Evolutionary conservation across 2,888 invertebrate species (phyloP).

Genomic region (Drosophila fungiperda): DNA sequence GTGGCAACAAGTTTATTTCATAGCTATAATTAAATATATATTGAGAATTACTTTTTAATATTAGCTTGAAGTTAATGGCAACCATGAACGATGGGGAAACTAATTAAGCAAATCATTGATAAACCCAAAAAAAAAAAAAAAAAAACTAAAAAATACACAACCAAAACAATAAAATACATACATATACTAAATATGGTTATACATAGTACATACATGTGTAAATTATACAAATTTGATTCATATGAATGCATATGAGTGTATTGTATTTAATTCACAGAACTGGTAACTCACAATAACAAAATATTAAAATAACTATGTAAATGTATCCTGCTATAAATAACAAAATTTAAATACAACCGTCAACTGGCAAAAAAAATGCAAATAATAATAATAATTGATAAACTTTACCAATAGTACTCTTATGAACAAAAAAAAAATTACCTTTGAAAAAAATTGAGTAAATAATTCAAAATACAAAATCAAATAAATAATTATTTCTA

Average conservation of each 20-base stretch:
- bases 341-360: slow-evolving; percentile 67
- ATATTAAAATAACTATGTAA: slow-evolving; percentile 48
- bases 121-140: slow-evolving; percentile 29
- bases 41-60: slow-evolving; percentile 78
- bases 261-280: slow-evolving; percentile 74
- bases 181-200: slow-evolving; percentile 34
- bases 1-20: slow-evolving; percentile 66
- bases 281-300: slow-evolving; percentile 67
- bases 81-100: slow-evolving; percentile 37
- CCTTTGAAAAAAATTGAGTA: slow-evolving; percentile 21
- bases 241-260: slow-evolving; percentile 43
- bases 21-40: slow-evolving; percentile 73
- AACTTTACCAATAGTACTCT: slow-evolving; percentile 54
- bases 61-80: slow-evolving; percentile 66
- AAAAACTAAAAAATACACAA: slow-evolving; percentile 37
- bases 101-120: slow-evolving; percentile 43
- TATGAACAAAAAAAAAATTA: slow-evolving; percentile 26
- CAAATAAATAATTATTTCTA: slow-evolving; percentile 26
- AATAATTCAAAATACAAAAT: slow-evolving; percentile 7
- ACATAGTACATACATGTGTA: slow-evolving; percentile 48
- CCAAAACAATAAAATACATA: slow-evolving; percentile 44
- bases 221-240: slow-evolving; percentile 52
- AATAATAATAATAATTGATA: slow-evolving; percentile 16
- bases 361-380: slow-evolving; percentile 1
- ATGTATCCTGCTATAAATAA: slow-evolving; percentile 72